phyloP scores from a whole-genome alignment of 30 jellyfish, hydroid and myxozoan species.

The Sanderia malayensis region DNA sequence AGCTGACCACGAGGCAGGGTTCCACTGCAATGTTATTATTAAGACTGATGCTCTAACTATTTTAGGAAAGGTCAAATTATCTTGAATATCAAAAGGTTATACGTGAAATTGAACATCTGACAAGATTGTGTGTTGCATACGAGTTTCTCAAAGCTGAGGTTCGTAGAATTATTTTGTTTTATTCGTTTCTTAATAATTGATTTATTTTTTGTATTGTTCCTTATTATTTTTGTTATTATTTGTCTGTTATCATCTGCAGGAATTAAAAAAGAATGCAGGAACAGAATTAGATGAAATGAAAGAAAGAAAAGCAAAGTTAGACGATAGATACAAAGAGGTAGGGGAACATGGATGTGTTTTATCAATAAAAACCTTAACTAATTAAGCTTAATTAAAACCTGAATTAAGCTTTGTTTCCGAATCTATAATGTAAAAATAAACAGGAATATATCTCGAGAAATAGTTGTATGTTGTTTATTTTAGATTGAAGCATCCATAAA shows the following conservation, averaged over 20 bases:
- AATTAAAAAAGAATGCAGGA: constrained; percentile 61
- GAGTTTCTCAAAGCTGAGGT: constrained; percentile 90
- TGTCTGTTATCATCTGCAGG: constrained; percentile 25
- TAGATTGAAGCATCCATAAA: constrained; percentile 64
- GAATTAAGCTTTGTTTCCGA: too few relatives aligned
- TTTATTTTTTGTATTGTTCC: background rate
- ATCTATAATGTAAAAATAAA: too few relatives aligned
- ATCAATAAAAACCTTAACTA: too few relatives aligned
- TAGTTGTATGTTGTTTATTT: too few relatives aligned
- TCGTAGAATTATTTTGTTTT: constrained; percentile 2
- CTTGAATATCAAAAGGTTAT: constrained; percentile 85
- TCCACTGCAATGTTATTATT: too few relatives aligned
- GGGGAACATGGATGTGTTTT: too few relatives aligned
- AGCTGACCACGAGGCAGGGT: too few relatives aligned
- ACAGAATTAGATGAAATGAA: constrained; percentile 74
- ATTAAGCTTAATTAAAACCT: too few relatives aligned
- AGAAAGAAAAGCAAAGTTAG: constrained; percentile 44
- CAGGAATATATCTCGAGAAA: too few relatives aligned
- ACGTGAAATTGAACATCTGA: constrained; percentile 87
- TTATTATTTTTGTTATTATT: background rate
- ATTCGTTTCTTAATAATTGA: background rate
- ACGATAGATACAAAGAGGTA: constrained; percentile 68
- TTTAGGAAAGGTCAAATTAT: constrained; percentile 85
- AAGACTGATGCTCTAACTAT: too few relatives aligned
- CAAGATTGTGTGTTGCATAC: constrained; percentile 74